These are phyloP conservation scores for Leistus spinibarbis DNA, from an alignment of 2,888 invertebrate genomes.

Conservation along the genomic window DNA sequence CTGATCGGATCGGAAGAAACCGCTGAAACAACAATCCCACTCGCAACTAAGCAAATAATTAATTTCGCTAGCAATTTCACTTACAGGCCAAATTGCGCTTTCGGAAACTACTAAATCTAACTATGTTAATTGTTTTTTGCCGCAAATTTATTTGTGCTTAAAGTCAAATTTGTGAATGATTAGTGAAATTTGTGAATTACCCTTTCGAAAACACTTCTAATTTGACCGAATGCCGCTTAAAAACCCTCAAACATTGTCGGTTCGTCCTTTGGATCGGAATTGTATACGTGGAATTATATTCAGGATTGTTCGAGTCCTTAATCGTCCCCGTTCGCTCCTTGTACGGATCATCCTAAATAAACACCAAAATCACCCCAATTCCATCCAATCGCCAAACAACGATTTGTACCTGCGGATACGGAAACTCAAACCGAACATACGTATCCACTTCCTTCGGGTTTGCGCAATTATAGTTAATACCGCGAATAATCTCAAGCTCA, in stretches of 20 bases:
- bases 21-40: constrained; percentile 76
- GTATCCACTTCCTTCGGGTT: constrained; percentile 90
- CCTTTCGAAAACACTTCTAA: constrained; percentile 92
- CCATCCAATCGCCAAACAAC: not conserved
- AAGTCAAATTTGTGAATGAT: too few species aligned
- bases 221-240: constrained; percentile 89
- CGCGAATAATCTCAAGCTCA: constrained; percentile 83
- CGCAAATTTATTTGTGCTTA: too few species aligned
- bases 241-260: constrained; percentile 80
- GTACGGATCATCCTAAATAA: constrained; percentile 70
- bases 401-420: constrained; percentile 74
- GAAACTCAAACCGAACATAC: constrained; percentile 91
- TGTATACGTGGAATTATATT: constrained; percentile 80
- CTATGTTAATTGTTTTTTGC: too few species aligned
- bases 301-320: constrained; percentile 87
- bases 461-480: constrained; percentile 82
- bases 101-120: too few species aligned
- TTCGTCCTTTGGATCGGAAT: constrained; percentile 80
- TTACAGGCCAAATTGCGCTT: not conserved
- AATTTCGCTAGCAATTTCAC: not conserved
- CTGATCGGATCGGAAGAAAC: constrained; percentile 89
- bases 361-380: constrained; percentile 6
- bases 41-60: constrained; percentile 48
- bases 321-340: constrained; percentile 78
- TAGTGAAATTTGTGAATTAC: constrained; percentile 60